Percentiles rank a stretch among this genome's conserved stretches.
phyloP scores from a whole-genome alignment of 2,113 vertebrate genomes.

The Cyanoderma ruficeps region DNA sequence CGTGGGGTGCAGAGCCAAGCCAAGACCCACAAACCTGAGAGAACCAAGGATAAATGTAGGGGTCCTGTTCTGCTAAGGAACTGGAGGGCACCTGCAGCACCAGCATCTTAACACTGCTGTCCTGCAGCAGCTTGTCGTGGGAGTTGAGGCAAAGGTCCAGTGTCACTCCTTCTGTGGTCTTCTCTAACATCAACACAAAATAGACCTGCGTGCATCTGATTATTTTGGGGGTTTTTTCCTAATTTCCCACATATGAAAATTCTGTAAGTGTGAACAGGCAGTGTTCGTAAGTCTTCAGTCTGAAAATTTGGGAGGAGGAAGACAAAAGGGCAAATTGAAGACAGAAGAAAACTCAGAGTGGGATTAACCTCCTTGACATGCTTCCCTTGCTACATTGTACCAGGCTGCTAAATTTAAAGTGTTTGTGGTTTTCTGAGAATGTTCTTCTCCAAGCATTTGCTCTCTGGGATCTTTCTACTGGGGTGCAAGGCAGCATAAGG shows the following conservation, averaged over 20 bases:
- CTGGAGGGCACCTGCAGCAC: not conserved
- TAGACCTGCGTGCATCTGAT: not conserved
- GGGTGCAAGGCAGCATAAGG: not conserved
- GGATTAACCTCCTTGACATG: not conserved
- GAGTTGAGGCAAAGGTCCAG: not conserved
- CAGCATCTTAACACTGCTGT: not conserved
- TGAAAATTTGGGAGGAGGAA: not conserved
- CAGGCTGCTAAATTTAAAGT: not conserved
- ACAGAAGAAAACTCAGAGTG: not conserved
- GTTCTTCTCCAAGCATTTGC: not conserved
- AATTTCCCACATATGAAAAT: not conserved
- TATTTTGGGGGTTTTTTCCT: not conserved
- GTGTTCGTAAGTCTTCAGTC: not conserved
- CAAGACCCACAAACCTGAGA: not conserved
- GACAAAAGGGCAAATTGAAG: not conserved
- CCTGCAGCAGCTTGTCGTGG: not conserved
- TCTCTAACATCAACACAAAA: not conserved
- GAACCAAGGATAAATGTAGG: not conserved
- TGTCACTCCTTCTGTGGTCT: fast-evolving
- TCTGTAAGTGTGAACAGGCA: not conserved
- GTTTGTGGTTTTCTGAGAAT: not conserved
- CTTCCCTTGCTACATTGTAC: not conserved
- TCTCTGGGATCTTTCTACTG: not conserved
- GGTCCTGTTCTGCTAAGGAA: not conserved
- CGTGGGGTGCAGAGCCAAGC: not conserved